Evolutionary conservation across 2,113 vertebrate species (phyloP).

Genomic region (Myotis brandtii): DNA sequence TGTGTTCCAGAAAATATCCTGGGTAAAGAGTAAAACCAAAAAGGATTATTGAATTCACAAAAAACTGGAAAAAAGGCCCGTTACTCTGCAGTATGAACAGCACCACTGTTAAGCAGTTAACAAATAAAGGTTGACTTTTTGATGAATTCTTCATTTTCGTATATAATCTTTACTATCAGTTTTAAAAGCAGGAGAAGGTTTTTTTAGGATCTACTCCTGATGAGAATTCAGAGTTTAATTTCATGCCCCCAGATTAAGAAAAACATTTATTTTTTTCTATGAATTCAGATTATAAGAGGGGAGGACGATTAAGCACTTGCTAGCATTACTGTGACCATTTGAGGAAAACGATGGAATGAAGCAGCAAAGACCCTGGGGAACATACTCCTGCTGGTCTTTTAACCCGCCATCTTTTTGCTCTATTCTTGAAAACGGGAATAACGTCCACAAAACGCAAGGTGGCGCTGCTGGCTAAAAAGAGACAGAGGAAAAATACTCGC

Average conservation of each 20-base stretch:
- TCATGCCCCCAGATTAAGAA: not conserved
- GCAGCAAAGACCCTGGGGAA: not conserved
- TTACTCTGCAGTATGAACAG: not conserved
- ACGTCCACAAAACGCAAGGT: constrained; percentile 65
- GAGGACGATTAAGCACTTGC: not conserved
- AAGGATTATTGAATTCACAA: not conserved
- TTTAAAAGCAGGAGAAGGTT: not conserved
- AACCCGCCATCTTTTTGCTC: not conserved
- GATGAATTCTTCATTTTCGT: not conserved
- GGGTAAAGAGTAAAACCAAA: not conserved
- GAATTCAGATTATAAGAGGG: not conserved
- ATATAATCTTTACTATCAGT: constrained; percentile 2
- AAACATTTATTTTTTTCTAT: not conserved
- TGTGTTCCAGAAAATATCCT: constrained; percentile 3
- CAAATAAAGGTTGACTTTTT: not conserved
- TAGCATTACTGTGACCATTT: not conserved
- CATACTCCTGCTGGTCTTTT: not conserved
- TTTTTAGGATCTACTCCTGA: not conserved
- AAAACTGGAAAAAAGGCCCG: not conserved
- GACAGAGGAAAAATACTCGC: not conserved
- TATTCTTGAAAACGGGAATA: constrained; percentile 20
- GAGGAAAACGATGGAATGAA: not conserved
- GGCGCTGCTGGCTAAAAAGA: constrained; percentile 73
- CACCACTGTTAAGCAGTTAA: not conserved
- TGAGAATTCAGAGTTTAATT: not conserved